A percentile compares a stretch with the other conserved stretches of the same genome.
phyloP scores from a whole-genome alignment of 2,113 vertebrate species.

The Coreoperca whiteheadi region DNA sequence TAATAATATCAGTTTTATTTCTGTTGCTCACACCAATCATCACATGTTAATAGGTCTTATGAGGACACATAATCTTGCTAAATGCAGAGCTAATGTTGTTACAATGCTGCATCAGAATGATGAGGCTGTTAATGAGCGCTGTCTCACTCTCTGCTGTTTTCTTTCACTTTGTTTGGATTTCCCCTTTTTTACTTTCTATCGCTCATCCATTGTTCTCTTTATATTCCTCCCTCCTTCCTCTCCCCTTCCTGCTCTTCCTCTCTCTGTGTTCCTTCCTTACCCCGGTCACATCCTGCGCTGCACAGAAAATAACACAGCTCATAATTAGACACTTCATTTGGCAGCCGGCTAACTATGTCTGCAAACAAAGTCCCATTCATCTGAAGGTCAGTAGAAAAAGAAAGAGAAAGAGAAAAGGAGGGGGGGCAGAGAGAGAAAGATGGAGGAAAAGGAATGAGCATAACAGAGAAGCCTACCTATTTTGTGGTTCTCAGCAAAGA shows the following conservation, averaged over 20 bases:
- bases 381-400: slow-evolving; percentile 60
- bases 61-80: slow-evolving; percentile 4
- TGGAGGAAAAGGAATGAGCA: neutral
- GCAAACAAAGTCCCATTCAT: slow-evolving; percentile 63
- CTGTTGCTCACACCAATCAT: slow-evolving; percentile 10
- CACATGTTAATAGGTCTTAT: slow-evolving; percentile 20
- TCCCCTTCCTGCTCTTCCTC: neutral
- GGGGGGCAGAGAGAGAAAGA: neutral
- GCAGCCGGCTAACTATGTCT: slow-evolving; percentile 60
- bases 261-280: slow-evolving; percentile 20
- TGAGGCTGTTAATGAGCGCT: slow-evolving; percentile 33
- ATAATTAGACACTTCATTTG: slow-evolving; percentile 77
- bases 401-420: neutral
- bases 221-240: slow-evolving; percentile 1
- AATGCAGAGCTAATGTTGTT: slow-evolving; percentile 28
- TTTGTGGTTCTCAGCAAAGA: slow-evolving; percentile 49
- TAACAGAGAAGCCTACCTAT: slow-evolving; percentile 21
- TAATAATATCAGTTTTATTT: neutral
- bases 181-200: neutral
- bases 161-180: slow-evolving; percentile 21
- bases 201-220: slow-evolving; percentile 25
- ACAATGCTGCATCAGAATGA: slow-evolving; percentile 16
- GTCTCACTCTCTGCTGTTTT: neutral
- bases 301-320: slow-evolving; percentile 68
- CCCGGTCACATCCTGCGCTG: slow-evolving; percentile 47